Evolutionary conservation across 2,797 vertebrate genomes (phyloP), one percentile per base, ranked within the genome.

Genomic region (Gallinago solitaria): DNA sequence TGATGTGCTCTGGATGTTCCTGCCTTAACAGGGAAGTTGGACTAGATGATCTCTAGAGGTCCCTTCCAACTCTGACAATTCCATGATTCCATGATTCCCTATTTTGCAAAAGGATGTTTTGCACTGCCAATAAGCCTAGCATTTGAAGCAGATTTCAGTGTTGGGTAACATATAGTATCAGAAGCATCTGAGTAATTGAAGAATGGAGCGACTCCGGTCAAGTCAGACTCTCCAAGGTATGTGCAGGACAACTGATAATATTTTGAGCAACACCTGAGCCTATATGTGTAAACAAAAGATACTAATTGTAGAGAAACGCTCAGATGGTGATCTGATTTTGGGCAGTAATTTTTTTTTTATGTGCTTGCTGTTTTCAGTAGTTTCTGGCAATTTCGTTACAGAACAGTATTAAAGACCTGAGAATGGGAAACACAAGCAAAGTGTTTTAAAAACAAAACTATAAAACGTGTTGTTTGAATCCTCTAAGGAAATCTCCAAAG

Each of bases 391-490:
- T 67, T 93, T 82, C 9, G 16, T 64, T 75, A 28, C 5, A 76
- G 64, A 87, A 18, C 30, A 76, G 14, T 43, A 59, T 73, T 85
- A 65, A 85, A 90, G 51, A 30, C 23, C 19, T n/a, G 39, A 83
- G 14, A 86, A 93, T 64, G 35, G 12, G 39, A 63, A 94, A 24
- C 24, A 77, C 18, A 90, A 87, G 39, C 8, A 28, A 81, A 85
- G 90, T 25, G 3, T 16, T 90, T 92, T 82, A 45, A 75, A 95
- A 95, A 87, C 63, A 89, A 75, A 92, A 13, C 69, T 75, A 75
- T 92, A 88, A 93, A 93, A 88, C 35, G 12, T 68, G 12, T 76
- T 90, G 43, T 70, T 87, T 74, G 32, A 37, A 16, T 83, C 30
- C n/a, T 48, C 28, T 81, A 75, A 83, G 32, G 4, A 86, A 86